Conservation (phyloP, 2,888 invertebrate species). For the Lithophane socia region DNA sequence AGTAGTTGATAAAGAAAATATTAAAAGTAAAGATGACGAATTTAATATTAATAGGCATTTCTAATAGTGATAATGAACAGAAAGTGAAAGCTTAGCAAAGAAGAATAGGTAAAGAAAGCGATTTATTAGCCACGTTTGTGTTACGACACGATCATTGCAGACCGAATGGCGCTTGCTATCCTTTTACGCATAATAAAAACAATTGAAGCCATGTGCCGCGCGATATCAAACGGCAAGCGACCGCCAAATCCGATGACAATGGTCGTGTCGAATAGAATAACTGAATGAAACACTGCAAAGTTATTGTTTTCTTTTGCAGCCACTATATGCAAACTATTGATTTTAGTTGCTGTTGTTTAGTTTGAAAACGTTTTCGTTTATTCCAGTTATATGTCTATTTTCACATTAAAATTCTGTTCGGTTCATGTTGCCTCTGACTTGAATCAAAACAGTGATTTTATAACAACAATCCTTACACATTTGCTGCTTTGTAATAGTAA, state of each 20-base stretch:
- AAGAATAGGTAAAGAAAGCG: slow-evolving; percentile 67
- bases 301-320: slow-evolving; percentile 48
- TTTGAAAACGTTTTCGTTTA: background rate
- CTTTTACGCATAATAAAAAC: slow-evolving; percentile 70
- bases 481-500: slow-evolving; percentile 8
- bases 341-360: slow-evolving; percentile 12
- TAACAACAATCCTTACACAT: background rate
- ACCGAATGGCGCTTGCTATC: slow-evolving; percentile 71
- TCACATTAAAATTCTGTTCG: background rate
- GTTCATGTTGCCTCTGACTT: background rate
- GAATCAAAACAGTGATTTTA: background rate
- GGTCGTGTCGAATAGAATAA: slow-evolving; percentile 69
- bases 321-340: slow-evolving; percentile 44
- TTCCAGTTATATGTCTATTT: background rate
- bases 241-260: slow-evolving; percentile 78
- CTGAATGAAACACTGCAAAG: slow-evolving; percentile 61
- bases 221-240: slow-evolving; percentile 68
- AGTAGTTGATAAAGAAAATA: slow-evolving; percentile 8
- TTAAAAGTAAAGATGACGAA: background rate
- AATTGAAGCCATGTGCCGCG: slow-evolving; percentile 70
- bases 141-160: slow-evolving; percentile 63
- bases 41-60: slow-evolving; percentile 10
- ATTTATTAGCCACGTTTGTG: slow-evolving; percentile 65
- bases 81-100: slow-evolving; percentile 52
- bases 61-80: slow-evolving; percentile 18